These are phyloP conservation scores for Alectoris magna DNA, from an alignment of 2,797 vertebrate species.

Conservation along the genomic window DNA sequence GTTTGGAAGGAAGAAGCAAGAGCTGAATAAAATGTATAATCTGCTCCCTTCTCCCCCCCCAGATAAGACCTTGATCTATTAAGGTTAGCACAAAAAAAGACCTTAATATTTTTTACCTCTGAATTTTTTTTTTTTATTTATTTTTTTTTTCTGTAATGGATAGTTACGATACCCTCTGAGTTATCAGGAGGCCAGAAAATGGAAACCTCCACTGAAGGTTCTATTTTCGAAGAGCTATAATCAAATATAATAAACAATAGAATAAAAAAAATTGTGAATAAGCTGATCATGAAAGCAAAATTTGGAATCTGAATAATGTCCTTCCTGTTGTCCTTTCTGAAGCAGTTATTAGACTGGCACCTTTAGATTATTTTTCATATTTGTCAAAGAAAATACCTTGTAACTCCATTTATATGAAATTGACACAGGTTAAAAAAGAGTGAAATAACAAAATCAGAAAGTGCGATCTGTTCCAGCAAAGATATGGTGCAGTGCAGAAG, in stretches of 20 bases:
- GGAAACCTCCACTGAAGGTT: background rate
- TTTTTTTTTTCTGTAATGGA: background rate
- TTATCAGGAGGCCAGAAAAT: background rate
- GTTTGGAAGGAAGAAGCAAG: background rate
- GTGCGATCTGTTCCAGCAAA: background rate
- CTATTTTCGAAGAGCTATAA: background rate
- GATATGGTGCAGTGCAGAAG: slow-evolving; percentile 57
- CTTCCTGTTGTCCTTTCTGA: background rate
- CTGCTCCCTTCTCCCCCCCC: background rate
- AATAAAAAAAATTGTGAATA: background rate
- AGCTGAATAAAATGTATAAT: background rate
- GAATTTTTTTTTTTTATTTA: background rate
- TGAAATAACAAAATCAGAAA: slow-evolving; percentile 45
- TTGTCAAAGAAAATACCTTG: slow-evolving; percentile 16
- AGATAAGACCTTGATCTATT: background rate
- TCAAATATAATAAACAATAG: background rate
- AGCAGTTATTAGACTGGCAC: background rate
- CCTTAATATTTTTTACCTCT: background rate
- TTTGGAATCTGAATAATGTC: background rate
- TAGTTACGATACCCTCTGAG: background rate
- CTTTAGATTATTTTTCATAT: slow-evolving; percentile 20
- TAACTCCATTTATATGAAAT: slow-evolving; percentile 44
- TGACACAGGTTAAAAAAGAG: slow-evolving; percentile 11
- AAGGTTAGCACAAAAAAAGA: background rate
- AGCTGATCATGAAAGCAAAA: background rate